Conservation (phyloP, 2,797 vertebrate genomes). For the Lepus townsendii region DNA sequence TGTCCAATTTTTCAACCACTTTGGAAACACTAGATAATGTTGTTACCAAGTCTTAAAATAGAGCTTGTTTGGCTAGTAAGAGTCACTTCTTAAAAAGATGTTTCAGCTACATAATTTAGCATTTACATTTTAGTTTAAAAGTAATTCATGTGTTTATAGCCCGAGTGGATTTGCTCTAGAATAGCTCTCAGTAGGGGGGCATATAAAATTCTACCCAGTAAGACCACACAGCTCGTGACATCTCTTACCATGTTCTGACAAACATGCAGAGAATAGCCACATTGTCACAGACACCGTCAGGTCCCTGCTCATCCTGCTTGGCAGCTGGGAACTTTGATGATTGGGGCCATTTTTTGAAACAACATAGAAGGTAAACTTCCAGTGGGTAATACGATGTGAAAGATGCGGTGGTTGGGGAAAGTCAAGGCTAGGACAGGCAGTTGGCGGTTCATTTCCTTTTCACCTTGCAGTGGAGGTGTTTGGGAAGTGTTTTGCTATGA, state of each 20-base stretch:
- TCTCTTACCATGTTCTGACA: conserved; percentile 86
- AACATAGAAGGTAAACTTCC: background rate
- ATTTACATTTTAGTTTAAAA: conserved; percentile 86
- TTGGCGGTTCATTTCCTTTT: background rate
- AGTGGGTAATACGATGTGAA: conserved; percentile 35
- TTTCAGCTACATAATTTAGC: conserved; percentile 82
- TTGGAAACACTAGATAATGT: conserved; percentile 73
- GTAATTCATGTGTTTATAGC: conserved; percentile 84
- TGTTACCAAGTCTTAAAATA: conserved; percentile 78
- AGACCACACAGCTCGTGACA: conserved; percentile 80
- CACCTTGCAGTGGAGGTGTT: background rate
- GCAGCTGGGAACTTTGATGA: background rate
- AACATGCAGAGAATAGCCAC: conserved; percentile 85
- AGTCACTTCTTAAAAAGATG: conserved; percentile 68
- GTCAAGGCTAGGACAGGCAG: background rate
- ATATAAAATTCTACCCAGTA: conserved; percentile 82
- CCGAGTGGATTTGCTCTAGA: conserved; percentile 85
- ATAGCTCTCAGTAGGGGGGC: conserved; percentile 81
- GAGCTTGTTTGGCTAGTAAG: conserved; percentile 78
- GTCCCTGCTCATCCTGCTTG: background rate
- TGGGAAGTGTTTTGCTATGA: background rate
- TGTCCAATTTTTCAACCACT: conserved; percentile 56
- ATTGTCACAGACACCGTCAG: conserved; percentile 77
- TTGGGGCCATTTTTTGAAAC: background rate
- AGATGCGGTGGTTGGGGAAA: conserved; percentile 9